phyloP scores from a whole-genome alignment of 2,113 vertebrate genomes.

The Cariama cristata region DNA sequence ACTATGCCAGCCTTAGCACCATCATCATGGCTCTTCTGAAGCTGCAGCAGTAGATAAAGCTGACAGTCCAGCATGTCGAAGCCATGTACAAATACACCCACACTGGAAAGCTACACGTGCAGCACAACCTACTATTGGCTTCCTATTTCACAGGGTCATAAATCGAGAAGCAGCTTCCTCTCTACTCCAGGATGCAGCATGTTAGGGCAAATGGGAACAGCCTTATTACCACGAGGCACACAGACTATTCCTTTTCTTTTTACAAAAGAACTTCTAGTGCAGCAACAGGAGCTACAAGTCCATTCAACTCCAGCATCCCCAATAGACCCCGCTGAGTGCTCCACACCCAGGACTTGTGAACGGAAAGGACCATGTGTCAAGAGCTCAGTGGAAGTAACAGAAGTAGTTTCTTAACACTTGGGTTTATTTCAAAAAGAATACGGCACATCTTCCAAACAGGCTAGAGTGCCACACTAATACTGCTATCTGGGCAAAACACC shows the following conservation, averaged over 20 bases:
- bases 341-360: not conserved
- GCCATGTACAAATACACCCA: not conserved
- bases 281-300: not conserved
- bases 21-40: not conserved
- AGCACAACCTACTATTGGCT: not conserved
- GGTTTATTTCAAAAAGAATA: not conserved
- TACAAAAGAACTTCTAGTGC: not conserved
- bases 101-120: not conserved
- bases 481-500: not conserved
- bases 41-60: not conserved
- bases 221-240: not conserved
- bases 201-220: not conserved
- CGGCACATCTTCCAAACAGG: not conserved
- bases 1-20: not conserved
- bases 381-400: not conserved
- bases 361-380: not conserved
- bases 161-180: not conserved
- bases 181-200: not conserved
- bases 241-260: not conserved
- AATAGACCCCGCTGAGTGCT: not conserved
- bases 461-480: not conserved
- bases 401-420: not conserved
- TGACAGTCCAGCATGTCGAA: not conserved
- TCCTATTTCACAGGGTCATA: not conserved
- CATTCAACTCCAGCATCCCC: not conserved